phyloP scores from a whole-genome alignment of 2,888 invertebrate species.

The Acleris emargana region DNA sequence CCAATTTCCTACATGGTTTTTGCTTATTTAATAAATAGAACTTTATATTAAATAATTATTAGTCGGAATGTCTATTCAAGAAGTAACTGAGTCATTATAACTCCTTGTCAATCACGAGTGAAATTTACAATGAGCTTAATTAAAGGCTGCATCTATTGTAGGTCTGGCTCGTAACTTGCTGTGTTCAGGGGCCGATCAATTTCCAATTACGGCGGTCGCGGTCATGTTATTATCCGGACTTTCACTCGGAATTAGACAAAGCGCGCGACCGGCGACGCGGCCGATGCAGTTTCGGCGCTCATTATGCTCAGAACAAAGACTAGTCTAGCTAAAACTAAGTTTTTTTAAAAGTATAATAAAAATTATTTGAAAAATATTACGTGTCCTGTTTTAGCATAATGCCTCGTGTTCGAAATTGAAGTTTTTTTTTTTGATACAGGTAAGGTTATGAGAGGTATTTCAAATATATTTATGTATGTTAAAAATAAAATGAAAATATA shows the following conservation, averaged over 20 bases:
- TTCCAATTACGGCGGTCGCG: conserved; percentile 19
- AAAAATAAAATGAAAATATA: background rate
- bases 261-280: background rate
- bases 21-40: too few species aligned
- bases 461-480: background rate
- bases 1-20: too few species aligned
- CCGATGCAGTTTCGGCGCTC: conserved; percentile 26
- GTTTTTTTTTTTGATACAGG: too few species aligned
- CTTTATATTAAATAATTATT: too few species aligned
- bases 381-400: too few species aligned
- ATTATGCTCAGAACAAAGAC: conserved; percentile 7
- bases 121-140: conserved; percentile 17
- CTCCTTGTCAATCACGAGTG: conserved; percentile 2
- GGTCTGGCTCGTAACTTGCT: conserved; percentile 12
- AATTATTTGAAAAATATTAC: background rate
- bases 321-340: background rate
- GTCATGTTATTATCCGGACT: conserved; percentile 22
- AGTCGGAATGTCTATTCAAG: background rate
- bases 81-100: background rate
- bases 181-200: conserved; percentile 23
- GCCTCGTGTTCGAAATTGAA: background rate
- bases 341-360: background rate
- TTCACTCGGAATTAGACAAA: conserved; percentile 17
- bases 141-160: conserved; percentile 4
- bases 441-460: too few species aligned